phyloP scores from a whole-genome alignment of 2,888 invertebrate species.

The Drosophila limbata region DNA sequence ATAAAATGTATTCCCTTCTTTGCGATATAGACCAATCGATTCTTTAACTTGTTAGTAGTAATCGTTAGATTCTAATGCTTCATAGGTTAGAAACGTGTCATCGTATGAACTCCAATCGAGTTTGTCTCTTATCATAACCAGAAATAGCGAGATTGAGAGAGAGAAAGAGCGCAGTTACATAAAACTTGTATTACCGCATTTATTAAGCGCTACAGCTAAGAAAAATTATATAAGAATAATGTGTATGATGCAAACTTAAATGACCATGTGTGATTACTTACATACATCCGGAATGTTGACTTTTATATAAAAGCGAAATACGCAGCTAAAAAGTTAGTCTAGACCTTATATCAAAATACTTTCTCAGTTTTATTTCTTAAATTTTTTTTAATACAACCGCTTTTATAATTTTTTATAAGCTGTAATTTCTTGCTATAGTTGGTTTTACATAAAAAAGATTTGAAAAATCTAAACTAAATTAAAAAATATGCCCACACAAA shows the following conservation, averaged over 20 bases:
- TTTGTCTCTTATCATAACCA: conserved; percentile 30
- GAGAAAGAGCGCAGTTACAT: not conserved
- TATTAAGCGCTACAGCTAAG: not conserved
- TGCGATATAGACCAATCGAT: not conserved
- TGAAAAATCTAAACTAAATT: no score
- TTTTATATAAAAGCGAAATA: not conserved
- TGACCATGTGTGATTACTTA: not conserved
- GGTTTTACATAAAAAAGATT: no score
- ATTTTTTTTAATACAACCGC: no score
- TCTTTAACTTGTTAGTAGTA: not conserved
- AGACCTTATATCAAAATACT: not conserved
- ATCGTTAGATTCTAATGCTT: not conserved
- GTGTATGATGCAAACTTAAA: not conserved
- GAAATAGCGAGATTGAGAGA: conserved; percentile 26
- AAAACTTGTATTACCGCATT: not conserved
- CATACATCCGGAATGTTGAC: not conserved
- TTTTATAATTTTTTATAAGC: no score
- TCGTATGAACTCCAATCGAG: conserved; percentile 56
- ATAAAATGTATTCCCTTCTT: no score
- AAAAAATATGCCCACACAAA: no score
- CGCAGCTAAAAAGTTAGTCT: not conserved
- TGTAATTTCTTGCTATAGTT: no score
- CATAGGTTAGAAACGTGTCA: conserved; percentile 48
- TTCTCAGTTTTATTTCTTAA: not conserved
- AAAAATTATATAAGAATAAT: not conserved